phyloP scores from a whole-genome alignment of 2,797 vertebrate genomes.

The Jordanella pulchra region DNA sequence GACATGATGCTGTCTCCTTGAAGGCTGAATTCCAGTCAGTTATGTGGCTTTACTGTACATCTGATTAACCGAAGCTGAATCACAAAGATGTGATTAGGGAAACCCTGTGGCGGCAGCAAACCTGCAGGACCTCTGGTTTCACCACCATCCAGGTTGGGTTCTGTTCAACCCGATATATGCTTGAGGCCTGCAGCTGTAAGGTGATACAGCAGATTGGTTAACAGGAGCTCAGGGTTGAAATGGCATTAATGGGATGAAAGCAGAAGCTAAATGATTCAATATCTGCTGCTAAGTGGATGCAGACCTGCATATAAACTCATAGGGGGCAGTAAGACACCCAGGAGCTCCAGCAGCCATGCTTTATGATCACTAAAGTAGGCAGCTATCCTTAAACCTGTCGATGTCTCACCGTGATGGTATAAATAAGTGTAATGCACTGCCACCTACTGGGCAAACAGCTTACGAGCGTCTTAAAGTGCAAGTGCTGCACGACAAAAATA shows the following conservation, averaged over 20 bases:
- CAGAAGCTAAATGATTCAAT: neutral
- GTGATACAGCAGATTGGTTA: slow-evolving; percentile 29
- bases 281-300: neutral
- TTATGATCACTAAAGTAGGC: neutral
- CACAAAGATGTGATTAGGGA: slow-evolving; percentile 41
- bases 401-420: neutral
- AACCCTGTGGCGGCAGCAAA: slow-evolving; percentile 13
- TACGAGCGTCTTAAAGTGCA: neutral
- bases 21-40: slow-evolving; percentile 28
- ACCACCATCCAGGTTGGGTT: slow-evolving; percentile 1
- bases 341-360: neutral
- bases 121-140: slow-evolving; percentile 19
- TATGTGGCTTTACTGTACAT: slow-evolving; percentile 26
- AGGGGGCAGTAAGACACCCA: neutral
- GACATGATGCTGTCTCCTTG: slow-evolving; percentile 1
- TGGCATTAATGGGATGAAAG: neutral
- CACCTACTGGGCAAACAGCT: neutral
- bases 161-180: slow-evolving; percentile 19
- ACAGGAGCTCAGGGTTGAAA: slow-evolving; percentile 9
- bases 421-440: neutral
- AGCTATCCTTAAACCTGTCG: neutral
- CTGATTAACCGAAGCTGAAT: slow-evolving; percentile 33
- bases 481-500: neutral
- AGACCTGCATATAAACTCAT: neutral
- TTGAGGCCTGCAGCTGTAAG: slow-evolving; percentile 35